These are phyloP conservation scores for Macrotrachela quadricornifera DNA, from an alignment of 1,140 invertebrate species.

Conservation along the genomic window DNA sequence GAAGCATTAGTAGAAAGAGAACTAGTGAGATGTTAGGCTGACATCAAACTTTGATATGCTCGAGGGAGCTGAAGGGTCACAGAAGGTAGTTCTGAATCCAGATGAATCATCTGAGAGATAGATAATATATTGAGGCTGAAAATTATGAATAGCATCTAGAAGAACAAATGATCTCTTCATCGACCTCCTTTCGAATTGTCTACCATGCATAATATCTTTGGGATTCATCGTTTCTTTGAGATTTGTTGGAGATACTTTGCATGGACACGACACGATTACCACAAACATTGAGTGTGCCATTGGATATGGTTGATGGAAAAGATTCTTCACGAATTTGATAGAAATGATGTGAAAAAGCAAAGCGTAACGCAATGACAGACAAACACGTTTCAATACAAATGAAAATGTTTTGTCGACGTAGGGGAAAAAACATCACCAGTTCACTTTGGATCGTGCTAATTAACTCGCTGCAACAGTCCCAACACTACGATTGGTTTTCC, in stretches of 20 bases:
- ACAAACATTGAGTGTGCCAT: background rate
- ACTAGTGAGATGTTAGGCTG: too few species aligned
- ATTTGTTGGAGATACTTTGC: conserved; percentile 93
- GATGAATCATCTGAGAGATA: too few species aligned
- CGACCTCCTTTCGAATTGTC: too few species aligned
- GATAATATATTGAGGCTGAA: conserved; percentile 75
- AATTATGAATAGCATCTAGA: conserved; percentile 91
- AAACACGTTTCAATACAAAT: conserved; percentile 99
- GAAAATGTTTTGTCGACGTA: conserved; percentile 86
- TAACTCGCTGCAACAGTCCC: conserved; percentile 80
- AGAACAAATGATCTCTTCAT: too few species aligned
- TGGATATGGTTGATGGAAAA: background rate
- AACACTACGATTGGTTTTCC: conserved; percentile 41
- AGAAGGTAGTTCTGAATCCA: too few species aligned
- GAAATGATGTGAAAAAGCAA: conserved; percentile 59
- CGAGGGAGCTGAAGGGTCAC: too few species aligned
- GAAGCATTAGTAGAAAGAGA: too few species aligned
- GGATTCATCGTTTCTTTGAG: conserved; percentile 99
- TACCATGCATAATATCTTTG: conserved; percentile 87
- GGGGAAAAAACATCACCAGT: too few species aligned
- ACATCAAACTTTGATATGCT: too few species aligned
- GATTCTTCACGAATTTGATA: background rate
- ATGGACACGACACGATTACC: conserved; percentile 58
- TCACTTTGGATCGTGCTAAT: too few species aligned
- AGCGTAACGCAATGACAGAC: conserved; percentile 76